phyloP scores from a whole-genome alignment of 2,797 vertebrate species.

The Rachycentron canadum region DNA sequence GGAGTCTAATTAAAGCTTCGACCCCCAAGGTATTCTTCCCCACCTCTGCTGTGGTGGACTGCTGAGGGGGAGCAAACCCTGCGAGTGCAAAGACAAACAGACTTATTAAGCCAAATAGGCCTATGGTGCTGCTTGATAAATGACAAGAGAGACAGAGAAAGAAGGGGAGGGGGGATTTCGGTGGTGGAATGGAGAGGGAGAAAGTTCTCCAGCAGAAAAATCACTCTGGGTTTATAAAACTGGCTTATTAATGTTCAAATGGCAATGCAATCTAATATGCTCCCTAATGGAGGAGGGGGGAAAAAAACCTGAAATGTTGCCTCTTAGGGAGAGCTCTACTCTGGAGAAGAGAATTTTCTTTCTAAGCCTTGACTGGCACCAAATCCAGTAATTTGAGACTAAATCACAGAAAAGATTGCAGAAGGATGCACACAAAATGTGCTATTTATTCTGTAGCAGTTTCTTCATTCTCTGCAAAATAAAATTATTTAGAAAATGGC shows the following conservation, averaged over 20 bases:
- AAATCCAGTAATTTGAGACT: constrained; percentile 68
- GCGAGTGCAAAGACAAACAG: constrained; percentile 74
- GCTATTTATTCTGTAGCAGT: constrained; percentile 52
- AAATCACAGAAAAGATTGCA: constrained; percentile 69
- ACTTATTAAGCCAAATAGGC: constrained; percentile 79
- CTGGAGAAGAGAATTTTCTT: constrained; percentile 54
- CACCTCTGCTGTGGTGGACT: constrained; percentile 54
- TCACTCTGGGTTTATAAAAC: constrained; percentile 75
- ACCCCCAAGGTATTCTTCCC: constrained; percentile 68
- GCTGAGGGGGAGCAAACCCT: constrained; percentile 58
- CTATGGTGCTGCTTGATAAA: constrained; percentile 72
- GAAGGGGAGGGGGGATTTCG: constrained; percentile 38
- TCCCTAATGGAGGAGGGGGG: constrained; percentile 60
- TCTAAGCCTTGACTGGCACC: constrained; percentile 58
- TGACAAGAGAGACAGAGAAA: constrained; percentile 52
- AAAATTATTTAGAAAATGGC: constrained; percentile 57
- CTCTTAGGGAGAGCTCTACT: constrained; percentile 45
- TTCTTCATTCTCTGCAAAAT: constrained; percentile 45
- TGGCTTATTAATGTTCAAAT: constrained; percentile 78
- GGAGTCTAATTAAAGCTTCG: constrained; percentile 75
- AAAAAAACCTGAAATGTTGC: constrained; percentile 25
- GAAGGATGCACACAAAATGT: constrained; percentile 47
- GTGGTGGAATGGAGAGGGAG: constrained; percentile 39
- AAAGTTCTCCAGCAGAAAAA: constrained; percentile 66
- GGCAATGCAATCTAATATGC: constrained; percentile 64